Base-by-base conservation (phyloP, 1,140 invertebrate species). In the Hycleus phaleratus region DNA sequence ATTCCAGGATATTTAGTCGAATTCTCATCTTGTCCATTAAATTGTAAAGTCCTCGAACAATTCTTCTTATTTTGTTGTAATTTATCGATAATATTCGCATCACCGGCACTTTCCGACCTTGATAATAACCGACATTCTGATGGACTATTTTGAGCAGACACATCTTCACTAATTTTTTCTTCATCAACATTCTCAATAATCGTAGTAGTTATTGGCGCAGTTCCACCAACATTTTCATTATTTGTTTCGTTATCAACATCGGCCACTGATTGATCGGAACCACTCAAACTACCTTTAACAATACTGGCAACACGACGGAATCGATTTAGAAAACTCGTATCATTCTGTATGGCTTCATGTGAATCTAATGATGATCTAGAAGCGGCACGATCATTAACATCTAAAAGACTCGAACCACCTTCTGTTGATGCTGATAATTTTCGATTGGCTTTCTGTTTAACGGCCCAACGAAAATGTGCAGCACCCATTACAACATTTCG, bases 401-500 rank as follows among this genome's bases (percentile, higher is more conserved):
- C 78, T 9, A 79, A 59, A 18, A 78, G 71, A 68, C 73, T 78
- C n/a, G 62, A 64, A 40, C 61, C 73, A 44, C 71, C 73, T 60
- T 77, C 76, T 18, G 68, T 74, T 11, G 71, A 71, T 2, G 72
- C 66, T 9, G 69, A 70, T 52, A 78, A 74, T 66, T 76, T 76
- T 59, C 75, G 73, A 49, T 76, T 74, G 18, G 79, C 77, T 61
- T 77, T 74, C 45, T 77, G 76, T 59, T 77, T 82, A 2, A 86
- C 88, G 25, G 88, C 88, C 59, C 82, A 81, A 26, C 86, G 82
- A 70, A 92, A 91, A 60, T 93, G 79, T n/a, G 93, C 90, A 2
- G 93, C 90, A 3, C 91, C 94, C 50, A 91, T 76, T 11, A 97
- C 88, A 0, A 95, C 91, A 73, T 96, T 94, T 60, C 93, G 84